Evolutionary conservation across 37 sponge, comb jelly and placozoan species (phyloP), one percentile per base, ranked within the genome.

Genomic region (Hexactinellida sp.): DNA sequence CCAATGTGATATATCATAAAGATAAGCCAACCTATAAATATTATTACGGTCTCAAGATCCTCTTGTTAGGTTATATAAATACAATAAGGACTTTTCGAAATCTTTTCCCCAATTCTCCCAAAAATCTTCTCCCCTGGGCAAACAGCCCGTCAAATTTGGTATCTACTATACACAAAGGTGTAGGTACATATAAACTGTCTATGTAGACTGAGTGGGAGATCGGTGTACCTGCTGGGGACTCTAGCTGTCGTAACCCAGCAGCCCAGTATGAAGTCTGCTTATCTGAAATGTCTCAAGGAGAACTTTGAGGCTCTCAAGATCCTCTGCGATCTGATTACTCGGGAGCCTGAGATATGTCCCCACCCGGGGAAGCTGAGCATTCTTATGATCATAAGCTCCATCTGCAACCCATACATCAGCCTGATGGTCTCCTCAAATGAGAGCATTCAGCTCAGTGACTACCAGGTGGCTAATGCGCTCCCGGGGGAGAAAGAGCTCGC

Each of bases 301-400:
- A 63, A 63, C 76, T n/a, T n/a, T 25, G 76, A 63, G 3, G 76
- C 76, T 63, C 76, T 63, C 76, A 63, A 63, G 76, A 63, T 63
- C 5, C 76, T 63, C 19, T 63, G 76, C 76, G 76, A 63, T 63
- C 76, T 63, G 5, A 63, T 63, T 63, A 63, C 76, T n/a, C 76
- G 76, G 3, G 76, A 63, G 76, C 76, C 76, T 63, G 76, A 63
- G 28, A 63, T 63, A 25, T 63, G 76, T 63, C 76, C 76, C 5
- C 76, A 63, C 76, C 34, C 76, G 3, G 76, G 76, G 5, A 63
- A 63, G 34, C 76, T 63, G 76, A 63, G 76, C 34, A 63, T 63
- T 25, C 76, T 63, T 10, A 63, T 63, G 76, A 63, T 63, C 3
- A 7, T 63, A 10, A 63, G 76, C 30, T 63, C 76, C 13, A 63